phyloP scores from a whole-genome alignment of 2,113 vertebrate genomes.

The Gallinago undulata region DNA sequence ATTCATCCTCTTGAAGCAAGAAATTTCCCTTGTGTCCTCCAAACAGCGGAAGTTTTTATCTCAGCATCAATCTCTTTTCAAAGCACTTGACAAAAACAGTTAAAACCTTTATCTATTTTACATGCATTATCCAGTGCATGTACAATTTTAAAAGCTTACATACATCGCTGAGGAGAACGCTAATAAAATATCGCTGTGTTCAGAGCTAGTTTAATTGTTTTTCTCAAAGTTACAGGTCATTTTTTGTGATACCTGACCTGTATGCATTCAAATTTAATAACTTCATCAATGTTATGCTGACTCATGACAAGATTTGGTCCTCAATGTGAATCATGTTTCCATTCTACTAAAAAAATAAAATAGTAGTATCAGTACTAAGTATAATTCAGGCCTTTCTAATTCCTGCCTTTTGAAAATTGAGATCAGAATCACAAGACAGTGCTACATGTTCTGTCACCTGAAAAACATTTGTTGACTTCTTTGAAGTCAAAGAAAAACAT shows the following conservation, averaged over 20 bases:
- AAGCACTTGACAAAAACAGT: slow-evolving; percentile 1
- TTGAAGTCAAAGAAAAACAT: neutral
- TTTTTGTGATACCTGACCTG: neutral
- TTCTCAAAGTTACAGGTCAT: neutral
- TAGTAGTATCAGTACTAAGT: neutral
- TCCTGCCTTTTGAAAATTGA: neutral
- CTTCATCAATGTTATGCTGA: neutral
- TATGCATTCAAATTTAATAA: neutral
- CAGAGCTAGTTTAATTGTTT: neutral
- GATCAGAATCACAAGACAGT: neutral
- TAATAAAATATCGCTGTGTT: neutral
- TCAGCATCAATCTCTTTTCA: neutral
- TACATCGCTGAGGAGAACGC: neutral
- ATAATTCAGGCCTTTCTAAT: neutral
- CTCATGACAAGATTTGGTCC: neutral
- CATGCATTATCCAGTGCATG: neutral
- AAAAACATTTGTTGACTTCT: neutral
- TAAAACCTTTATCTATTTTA: neutral
- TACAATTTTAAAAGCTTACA: neutral
- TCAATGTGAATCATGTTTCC: neutral
- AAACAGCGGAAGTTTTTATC: neutral
- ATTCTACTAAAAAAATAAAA: neutral
- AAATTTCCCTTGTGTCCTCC: neutral
- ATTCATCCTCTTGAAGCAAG: neutral
- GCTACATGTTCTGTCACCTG: neutral